Conservation (phyloP, 2,797 vertebrate species). For the Acropternis orthonyx region DNA sequence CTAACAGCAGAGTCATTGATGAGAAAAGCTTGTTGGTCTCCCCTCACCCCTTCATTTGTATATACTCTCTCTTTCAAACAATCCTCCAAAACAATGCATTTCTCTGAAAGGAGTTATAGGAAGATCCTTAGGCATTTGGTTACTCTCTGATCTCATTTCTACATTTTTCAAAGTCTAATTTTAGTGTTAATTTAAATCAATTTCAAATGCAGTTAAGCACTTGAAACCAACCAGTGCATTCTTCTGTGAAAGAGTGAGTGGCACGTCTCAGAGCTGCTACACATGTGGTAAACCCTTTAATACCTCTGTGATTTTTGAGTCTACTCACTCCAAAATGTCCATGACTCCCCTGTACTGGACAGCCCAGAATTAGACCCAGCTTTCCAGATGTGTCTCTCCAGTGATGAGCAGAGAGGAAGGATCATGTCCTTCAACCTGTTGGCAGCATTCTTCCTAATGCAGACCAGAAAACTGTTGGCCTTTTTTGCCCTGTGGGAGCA, state of each 20-base stretch:
- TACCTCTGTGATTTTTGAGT: rapidly evolving
- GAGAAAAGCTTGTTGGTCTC: background rate
- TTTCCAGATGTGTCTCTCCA: background rate
- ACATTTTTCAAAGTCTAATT: background rate
- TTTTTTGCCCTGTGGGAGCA: background rate
- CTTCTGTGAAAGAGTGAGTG: background rate
- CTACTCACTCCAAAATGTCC: background rate
- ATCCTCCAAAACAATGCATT: background rate
- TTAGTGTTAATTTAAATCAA: background rate
- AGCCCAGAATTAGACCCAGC: background rate
- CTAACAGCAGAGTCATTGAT: background rate
- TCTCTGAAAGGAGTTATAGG: background rate
- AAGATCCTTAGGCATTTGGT: background rate
- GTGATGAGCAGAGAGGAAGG: background rate
- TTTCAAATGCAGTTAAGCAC: background rate
- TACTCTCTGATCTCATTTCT: background rate
- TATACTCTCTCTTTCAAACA: background rate
- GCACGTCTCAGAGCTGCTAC: background rate
- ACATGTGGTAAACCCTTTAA: background rate
- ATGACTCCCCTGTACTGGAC: background rate
- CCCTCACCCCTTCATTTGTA: background rate
- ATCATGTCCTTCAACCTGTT: background rate
- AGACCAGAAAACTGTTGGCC: background rate
- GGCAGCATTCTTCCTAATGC: background rate
- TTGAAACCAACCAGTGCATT: background rate